These are phyloP conservation scores for Agrenia bidenticulata DNA, from an alignment of 2,888 invertebrate species.

Conservation along the genomic window DNA sequence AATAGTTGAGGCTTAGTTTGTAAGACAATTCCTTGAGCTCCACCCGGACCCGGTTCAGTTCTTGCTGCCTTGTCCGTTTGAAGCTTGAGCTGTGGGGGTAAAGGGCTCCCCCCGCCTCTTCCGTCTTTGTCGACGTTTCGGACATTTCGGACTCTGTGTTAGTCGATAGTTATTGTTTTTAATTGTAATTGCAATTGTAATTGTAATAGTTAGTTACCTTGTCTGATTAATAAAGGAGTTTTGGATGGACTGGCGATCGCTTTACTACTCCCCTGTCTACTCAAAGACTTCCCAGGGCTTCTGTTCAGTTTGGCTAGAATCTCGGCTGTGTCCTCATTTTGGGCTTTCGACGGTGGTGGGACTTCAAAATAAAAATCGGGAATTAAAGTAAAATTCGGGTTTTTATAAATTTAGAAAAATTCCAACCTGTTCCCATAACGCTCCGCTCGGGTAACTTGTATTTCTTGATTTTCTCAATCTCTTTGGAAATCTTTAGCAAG, in stretches of 20 bases:
- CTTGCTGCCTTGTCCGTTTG: slow-evolving; percentile 11
- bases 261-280: neutral
- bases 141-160: slow-evolving; percentile 2
- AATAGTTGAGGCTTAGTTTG: slow-evolving; percentile 24
- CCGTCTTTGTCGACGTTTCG: neutral
- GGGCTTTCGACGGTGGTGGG: neutral
- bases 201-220: neutral
- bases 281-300: neutral
- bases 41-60: slow-evolving; percentile 42
- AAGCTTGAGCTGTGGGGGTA: neutral
- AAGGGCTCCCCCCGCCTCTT: neutral
- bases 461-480: slow-evolving; percentile 39
- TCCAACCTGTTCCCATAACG: slow-evolving; percentile 16
- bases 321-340: neutral
- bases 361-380: neutral
- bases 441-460: slow-evolving; percentile 35
- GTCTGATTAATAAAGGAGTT: slow-evolving; percentile 2
- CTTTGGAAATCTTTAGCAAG: slow-evolving; percentile 35
- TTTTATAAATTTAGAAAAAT: neutral
- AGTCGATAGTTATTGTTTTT: too few species aligned
- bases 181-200: neutral
- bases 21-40: slow-evolving; percentile 43
- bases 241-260: neutral
- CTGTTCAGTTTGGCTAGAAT: slow-evolving; percentile 31
- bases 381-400: neutral